Conservation (phyloP, 2,797 vertebrate species). For the Syngnathus acus region DNA sequence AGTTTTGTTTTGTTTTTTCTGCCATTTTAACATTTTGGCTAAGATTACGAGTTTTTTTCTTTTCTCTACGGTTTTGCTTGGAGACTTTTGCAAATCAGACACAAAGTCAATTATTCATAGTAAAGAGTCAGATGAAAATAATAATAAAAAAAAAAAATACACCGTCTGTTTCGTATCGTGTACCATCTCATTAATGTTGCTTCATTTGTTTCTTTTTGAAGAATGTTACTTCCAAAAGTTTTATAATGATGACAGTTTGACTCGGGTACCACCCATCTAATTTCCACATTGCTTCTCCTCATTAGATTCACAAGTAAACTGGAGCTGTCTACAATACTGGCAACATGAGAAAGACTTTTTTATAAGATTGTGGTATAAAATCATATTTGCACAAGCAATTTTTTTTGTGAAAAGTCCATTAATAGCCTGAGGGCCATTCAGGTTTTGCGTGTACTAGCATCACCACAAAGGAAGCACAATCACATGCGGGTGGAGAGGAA, state of each 20-base stretch:
- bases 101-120: no score
- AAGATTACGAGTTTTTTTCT: not conserved
- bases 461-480: conserved; percentile 30
- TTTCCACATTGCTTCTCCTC: not conserved
- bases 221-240: not conserved
- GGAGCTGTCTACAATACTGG: no score
- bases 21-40: not conserved
- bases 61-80: no score
- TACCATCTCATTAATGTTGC: not conserved
- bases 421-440: conserved; percentile 46
- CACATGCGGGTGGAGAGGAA: conserved; percentile 25
- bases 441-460: conserved; percentile 18
- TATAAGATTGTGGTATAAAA: no score
- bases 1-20: not conserved
- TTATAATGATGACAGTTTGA: not conserved
- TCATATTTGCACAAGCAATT: not conserved
- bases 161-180: not conserved
- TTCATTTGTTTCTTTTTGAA: not conserved
- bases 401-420: not conserved
- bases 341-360: no score
- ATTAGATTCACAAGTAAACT: no score
- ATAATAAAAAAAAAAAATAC: not conserved
- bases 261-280: not conserved
- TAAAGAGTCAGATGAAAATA: no score
- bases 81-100: no score